phyloP scores from a whole-genome alignment of 1,140 invertebrate species.

The Drosophila rufa region DNA sequence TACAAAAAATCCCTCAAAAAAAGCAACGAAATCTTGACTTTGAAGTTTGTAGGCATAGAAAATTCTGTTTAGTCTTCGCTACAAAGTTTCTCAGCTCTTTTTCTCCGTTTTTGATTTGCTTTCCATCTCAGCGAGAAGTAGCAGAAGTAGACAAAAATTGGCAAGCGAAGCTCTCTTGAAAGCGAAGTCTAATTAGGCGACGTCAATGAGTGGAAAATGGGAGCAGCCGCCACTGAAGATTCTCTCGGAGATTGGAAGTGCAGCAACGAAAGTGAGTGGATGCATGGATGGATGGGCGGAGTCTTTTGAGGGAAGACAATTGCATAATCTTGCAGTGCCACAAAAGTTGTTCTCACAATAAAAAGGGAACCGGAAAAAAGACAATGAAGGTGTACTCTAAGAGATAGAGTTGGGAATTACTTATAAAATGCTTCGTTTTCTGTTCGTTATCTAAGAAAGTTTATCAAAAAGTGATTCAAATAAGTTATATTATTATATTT shows the following conservation, averaged over 20 bases:
- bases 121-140: conserved; percentile 17
- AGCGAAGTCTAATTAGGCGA: conserved; percentile 46
- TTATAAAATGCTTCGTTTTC: neutral
- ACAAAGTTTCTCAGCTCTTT: conserved; percentile 12
- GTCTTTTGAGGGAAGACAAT: conserved; percentile 28
- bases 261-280: conserved; percentile 53
- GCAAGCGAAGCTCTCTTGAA: conserved; percentile 46
- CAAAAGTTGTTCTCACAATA: conserved; percentile 54
- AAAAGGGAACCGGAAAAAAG: conserved; percentile 36
- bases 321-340: conserved; percentile 55
- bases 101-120: conserved; percentile 31
- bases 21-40: conserved; percentile 44
- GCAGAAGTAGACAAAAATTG: conserved; percentile 25
- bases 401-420: neutral
- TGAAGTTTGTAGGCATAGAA: conserved; percentile 44
- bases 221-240: conserved; percentile 46
- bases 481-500: neutral
- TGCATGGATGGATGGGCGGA: neutral
- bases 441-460: too few species aligned
- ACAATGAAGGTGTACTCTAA: conserved; percentile 15
- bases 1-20: conserved; percentile 4
- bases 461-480: neutral
- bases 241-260: conserved; percentile 52
- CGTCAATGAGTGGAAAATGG: conserved; percentile 49
- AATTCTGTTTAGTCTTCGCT: conserved; percentile 16